A percentile compares a stretch with the other conserved stretches of the same genome.
Conservation (phyloP, 1,140 invertebrate species). For the Planococcus citri region DNA sequence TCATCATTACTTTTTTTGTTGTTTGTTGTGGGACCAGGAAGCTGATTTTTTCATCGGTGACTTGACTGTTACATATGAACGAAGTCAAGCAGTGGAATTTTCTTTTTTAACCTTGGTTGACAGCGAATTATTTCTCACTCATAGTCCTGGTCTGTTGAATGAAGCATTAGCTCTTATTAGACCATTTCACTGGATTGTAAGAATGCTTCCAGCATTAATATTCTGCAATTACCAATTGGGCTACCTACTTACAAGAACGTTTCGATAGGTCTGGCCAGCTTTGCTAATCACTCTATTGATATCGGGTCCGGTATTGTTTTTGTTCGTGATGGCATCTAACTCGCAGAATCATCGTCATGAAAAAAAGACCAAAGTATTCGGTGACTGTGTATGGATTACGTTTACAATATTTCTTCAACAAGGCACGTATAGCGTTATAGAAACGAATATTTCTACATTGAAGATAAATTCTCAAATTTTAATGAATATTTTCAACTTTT, state of each 20-base stretch:
- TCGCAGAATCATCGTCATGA: conserved; percentile 29
- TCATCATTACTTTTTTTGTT: neutral
- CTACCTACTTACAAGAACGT: neutral
- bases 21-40: conserved; percentile 38
- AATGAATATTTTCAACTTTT: neutral
- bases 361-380: conserved; percentile 35
- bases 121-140: conserved; percentile 54
- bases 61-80: conserved; percentile 51
- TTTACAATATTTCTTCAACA: conserved; percentile 45
- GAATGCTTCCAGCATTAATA: too few species aligned
- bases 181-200: conserved; percentile 52
- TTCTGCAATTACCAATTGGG: neutral
- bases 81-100: conserved; percentile 51
- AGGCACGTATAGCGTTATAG: neutral
- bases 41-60: conserved; percentile 56
- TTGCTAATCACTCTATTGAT: conserved; percentile 40
- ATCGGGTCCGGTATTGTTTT: conserved; percentile 43
- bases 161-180: conserved; percentile 53
- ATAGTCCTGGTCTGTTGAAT: conserved; percentile 50
- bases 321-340: conserved; percentile 40
- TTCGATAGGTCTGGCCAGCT: conserved; percentile 44
- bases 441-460: neutral
- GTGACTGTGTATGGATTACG: conserved; percentile 52
- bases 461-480: neutral
- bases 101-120: conserved; percentile 56